Evolutionary conservation across 2,888 invertebrate species (phyloP), one percentile per base, ranked within the genome.

Genomic region (Cordilura impudica): DNA sequence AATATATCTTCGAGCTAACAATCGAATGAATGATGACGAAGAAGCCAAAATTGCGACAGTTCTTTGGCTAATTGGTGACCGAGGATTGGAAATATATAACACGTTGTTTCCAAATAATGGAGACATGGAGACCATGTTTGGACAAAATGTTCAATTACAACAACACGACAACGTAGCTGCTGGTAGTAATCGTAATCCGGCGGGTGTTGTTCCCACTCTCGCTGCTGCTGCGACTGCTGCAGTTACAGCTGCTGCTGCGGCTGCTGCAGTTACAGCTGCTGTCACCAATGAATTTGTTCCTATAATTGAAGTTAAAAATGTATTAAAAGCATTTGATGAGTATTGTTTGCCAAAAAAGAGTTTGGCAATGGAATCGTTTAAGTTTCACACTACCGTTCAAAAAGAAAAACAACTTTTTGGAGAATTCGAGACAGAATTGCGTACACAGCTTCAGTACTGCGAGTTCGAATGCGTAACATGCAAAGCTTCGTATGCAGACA

Each of bases 371-470:
- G 67, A 79, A 8, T 21, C 71, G 18, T 80, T 53, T 60, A 81
- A 82, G 72, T 82, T 80, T 47, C 79, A 81, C 31, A 77, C 45
- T 16, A 81, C 81, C n/a, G 21, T 56, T n/a, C 83, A 83, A 78
- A 81, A 79, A 66, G 81, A 81, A 66, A 54, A 72, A 7, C 81
- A 83, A 54, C 8, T 72, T 45, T 79, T 83, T 51, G 31, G 8
- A 6, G 81, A 81, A n/a, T 83, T 81, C 45, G 71, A 79, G 66
- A 82, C 81, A 0, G 82, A 82, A 54, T 49, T 82, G 4, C 81
- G 81, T 2, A 82, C 19, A 53, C 81, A 81, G 63, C n/a, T 78
- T 16, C 63, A 35, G 10, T 73, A 53, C 31, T 82, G 75, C 65
- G 81, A 81, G 29, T 82, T 81, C 39, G 53, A 56, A 21, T 83